These are phyloP conservation scores for Drosophila prosaltans DNA, from an alignment of 1,140 invertebrate species.

Conservation along the genomic window DNA sequence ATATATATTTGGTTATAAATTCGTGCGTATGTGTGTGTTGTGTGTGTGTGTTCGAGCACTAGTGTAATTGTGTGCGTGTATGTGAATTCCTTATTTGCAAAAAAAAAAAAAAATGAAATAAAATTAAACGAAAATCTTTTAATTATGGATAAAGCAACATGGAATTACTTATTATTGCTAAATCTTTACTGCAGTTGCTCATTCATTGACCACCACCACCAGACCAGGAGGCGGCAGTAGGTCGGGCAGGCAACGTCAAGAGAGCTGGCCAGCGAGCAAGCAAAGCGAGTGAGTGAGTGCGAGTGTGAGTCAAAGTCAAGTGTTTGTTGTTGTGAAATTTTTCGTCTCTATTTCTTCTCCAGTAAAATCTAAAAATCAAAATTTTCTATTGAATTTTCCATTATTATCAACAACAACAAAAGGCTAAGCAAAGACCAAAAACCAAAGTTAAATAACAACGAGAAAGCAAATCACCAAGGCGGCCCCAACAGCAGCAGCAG, in stretches of 20 bases:
- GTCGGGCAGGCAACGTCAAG: constrained; percentile 56
- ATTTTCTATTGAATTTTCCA: constrained; percentile 25
- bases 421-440: constrained; percentile 7
- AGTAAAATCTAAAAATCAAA: constrained; percentile 23
- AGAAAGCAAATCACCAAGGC: constrained; percentile 33
- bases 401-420: background rate
- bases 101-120: constrained; percentile 3
- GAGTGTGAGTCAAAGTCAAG: constrained; percentile 65
- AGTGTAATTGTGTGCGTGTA: constrained; percentile 24
- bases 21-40: constrained; percentile 36
- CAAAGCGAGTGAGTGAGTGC: constrained; percentile 35
- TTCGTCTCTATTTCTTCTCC: constrained; percentile 44
- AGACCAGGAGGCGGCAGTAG: constrained; percentile 45
- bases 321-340: constrained; percentile 70
- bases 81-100: constrained; percentile 41
- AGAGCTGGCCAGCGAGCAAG: constrained; percentile 28
- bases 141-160: constrained; percentile 38
- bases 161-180: constrained; percentile 19
- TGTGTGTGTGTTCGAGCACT: constrained; percentile 24
- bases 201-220: constrained; percentile 21
- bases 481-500: constrained; percentile 15
- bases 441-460: constrained; percentile 18
- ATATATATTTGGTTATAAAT: constrained; percentile 77
- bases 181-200: constrained; percentile 13
- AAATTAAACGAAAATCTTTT: background rate